These are phyloP conservation scores for Peromyscus nudipes DNA, from an alignment of 2,797 vertebrate species.

Conservation along the genomic window DNA sequence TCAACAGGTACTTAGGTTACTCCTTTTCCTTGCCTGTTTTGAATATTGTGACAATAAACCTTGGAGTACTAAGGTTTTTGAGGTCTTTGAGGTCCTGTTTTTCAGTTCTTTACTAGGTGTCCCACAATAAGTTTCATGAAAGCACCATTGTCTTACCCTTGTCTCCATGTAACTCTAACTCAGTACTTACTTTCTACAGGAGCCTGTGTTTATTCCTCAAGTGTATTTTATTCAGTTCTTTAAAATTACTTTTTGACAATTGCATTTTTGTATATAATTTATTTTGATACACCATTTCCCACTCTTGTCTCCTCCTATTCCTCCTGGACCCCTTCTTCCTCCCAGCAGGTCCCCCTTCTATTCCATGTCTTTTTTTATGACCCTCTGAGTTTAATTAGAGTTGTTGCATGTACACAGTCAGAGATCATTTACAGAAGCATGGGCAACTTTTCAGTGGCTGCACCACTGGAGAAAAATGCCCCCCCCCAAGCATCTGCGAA, in stretches of 20 bases:
- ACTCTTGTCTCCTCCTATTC: not conserved
- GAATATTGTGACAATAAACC: not conserved
- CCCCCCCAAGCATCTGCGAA: not conserved
- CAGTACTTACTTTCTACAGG: not conserved
- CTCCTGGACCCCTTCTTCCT: not conserved
- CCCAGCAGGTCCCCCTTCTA: not conserved
- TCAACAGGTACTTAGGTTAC: not conserved
- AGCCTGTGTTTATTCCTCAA: slow-evolving; percentile 8
- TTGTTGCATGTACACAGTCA: not conserved
- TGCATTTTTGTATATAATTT: not conserved
- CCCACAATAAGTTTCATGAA: not conserved
- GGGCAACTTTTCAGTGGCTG: not conserved
- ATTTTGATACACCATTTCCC: not conserved
- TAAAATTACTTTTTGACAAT: not conserved
- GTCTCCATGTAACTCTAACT: not conserved
- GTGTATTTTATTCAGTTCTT: not conserved
- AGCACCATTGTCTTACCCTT: not conserved
- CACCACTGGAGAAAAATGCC: not conserved
- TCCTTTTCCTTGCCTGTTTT: not conserved
- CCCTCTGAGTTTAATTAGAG: not conserved
- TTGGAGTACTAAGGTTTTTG: not conserved
- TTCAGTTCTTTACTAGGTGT: not conserved
- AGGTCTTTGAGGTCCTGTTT: not conserved
- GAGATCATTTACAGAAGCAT: not conserved
- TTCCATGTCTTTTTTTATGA: not conserved